These are phyloP conservation scores for Sebastes steindachneri DNA, from an alignment of 2,797 vertebrate genomes.

Conservation along the genomic window DNA sequence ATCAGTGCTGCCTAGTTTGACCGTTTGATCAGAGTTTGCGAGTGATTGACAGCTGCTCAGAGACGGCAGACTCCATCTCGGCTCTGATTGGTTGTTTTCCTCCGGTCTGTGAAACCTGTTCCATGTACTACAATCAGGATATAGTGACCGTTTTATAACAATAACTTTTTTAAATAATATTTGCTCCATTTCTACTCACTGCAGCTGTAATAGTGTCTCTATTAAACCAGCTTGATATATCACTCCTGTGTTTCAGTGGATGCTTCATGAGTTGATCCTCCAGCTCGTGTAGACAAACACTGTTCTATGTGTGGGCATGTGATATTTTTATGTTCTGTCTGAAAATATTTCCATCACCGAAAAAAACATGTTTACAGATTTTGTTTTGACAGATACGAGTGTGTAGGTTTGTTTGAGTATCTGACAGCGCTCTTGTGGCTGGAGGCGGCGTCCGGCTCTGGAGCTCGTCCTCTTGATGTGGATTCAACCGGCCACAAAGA, in stretches of 20 bases:
- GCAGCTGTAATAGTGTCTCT: neutral
- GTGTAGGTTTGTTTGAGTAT: constrained; percentile 64
- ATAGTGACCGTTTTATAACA: too few relatives aligned
- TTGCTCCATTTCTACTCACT: too few relatives aligned
- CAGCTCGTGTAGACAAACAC: constrained; percentile 15
- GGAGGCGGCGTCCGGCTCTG: constrained; percentile 50
- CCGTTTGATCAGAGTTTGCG: too few relatives aligned
- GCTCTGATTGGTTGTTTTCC: too few relatives aligned
- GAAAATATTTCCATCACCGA: constrained; percentile 37
- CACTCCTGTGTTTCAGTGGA: constrained; percentile 7
- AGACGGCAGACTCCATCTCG: too few relatives aligned
- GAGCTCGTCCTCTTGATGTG: constrained; percentile 60
- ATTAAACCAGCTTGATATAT: neutral
- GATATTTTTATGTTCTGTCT: constrained; percentile 44
- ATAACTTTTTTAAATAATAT: too few relatives aligned
- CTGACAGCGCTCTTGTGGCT: constrained; percentile 30
- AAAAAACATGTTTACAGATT: constrained; percentile 26
- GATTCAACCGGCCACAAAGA: constrained; percentile 51
- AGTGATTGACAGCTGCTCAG: too few relatives aligned
- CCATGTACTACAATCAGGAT: too few relatives aligned
- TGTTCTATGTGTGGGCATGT: constrained; percentile 37
- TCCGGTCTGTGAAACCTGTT: too few relatives aligned
- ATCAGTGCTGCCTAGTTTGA: too few relatives aligned
- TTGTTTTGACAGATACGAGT: constrained; percentile 28
- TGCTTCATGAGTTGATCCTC: constrained; percentile 22